Conservation (phyloP, 2,113 vertebrate genomes). For the Macrotis lagotis region DNA sequence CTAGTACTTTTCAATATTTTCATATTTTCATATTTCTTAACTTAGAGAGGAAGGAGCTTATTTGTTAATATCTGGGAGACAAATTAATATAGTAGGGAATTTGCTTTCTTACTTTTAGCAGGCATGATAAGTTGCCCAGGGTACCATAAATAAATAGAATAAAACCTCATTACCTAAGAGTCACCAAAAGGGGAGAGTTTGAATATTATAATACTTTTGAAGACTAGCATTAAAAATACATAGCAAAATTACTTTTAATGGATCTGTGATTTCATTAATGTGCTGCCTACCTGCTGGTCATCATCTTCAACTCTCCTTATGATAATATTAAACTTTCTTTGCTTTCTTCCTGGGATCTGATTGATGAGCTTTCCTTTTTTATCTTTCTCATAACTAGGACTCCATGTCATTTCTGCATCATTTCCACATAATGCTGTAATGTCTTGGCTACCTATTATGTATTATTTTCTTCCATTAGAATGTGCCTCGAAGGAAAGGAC, state of each 20-base stretch:
- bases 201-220: background rate
- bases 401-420: background rate
- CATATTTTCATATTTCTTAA: background rate
- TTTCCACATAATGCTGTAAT: background rate
- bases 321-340: background rate
- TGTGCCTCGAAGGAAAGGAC: background rate
- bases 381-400: background rate
- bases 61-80: background rate
- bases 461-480: background rate
- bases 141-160: background rate
- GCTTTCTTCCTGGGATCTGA: background rate
- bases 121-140: background rate
- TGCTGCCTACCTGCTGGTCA: background rate
- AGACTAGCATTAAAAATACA: background rate
- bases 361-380: background rate
- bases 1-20: background rate
- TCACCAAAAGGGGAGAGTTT: background rate
- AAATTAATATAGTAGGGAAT: background rate
- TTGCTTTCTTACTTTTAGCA: slow-evolving; percentile 3
- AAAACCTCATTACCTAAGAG: background rate
- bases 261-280: background rate
- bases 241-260: background rate
- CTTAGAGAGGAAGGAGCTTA: background rate
- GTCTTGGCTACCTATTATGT: background rate
- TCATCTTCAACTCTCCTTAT: background rate